Conservation (phyloP, 2,888 invertebrate genomes). For the Pheosia tremula region DNA sequence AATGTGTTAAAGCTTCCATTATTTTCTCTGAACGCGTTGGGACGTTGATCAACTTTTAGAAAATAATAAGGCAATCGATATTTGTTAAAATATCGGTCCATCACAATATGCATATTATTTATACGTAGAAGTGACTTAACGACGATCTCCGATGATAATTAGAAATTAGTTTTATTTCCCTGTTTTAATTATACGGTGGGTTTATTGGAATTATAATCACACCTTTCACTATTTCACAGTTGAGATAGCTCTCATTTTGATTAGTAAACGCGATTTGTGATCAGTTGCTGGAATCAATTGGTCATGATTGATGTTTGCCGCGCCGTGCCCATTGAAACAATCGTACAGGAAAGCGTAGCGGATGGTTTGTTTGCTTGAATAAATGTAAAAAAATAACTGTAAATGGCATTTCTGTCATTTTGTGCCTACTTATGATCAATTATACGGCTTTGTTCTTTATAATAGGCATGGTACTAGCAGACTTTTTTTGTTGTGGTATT, state of each 20-base stretch:
- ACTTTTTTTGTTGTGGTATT: too few relatives aligned
- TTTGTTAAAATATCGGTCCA: too few relatives aligned
- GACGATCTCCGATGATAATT: background rate
- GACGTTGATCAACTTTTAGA: too few relatives aligned
- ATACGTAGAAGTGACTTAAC: too few relatives aligned
- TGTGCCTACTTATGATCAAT: background rate
- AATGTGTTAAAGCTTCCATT: too few relatives aligned
- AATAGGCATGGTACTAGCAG: too few relatives aligned
- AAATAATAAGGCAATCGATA: too few relatives aligned
- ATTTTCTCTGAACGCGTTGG: too few relatives aligned
- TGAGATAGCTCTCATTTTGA: conserved; percentile 42
- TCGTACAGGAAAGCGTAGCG: conserved; percentile 32
- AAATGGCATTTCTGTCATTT: background rate
- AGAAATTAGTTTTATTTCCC: background rate
- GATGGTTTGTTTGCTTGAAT: background rate
- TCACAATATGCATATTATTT: too few relatives aligned
- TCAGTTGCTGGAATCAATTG: conserved; percentile 41
- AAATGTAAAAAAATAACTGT: conserved; percentile 1
- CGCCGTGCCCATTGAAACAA: conserved; percentile 33
- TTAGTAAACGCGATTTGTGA: conserved; percentile 31
- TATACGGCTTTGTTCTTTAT: too few relatives aligned
- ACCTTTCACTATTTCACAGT: conserved; percentile 45
- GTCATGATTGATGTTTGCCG: conserved; percentile 38
- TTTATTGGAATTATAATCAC: conserved; percentile 30
- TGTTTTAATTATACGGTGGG: background rate